phyloP scores from a whole-genome alignment of 2,797 vertebrate species.

The Sciurus vulgaris region DNA sequence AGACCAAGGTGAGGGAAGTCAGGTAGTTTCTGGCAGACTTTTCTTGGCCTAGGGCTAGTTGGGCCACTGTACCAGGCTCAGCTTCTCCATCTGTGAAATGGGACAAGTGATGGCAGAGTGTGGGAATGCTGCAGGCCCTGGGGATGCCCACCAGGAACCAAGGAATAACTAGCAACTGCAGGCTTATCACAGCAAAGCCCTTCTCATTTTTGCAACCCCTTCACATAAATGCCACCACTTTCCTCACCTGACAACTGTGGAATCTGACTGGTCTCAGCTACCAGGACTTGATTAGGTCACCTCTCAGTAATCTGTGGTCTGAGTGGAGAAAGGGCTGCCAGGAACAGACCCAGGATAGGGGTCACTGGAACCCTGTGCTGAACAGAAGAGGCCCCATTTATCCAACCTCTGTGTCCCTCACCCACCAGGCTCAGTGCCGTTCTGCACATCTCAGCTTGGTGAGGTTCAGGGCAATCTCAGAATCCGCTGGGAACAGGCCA shows the following conservation, averaged over 20 bases:
- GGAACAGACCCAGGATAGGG: not conserved
- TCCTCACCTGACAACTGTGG: not conserved
- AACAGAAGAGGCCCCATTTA: not conserved
- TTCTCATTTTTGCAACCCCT: not conserved
- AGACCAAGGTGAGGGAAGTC: not conserved
- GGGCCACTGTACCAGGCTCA: not conserved
- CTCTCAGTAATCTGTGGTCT: not conserved
- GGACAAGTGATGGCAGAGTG: not conserved
- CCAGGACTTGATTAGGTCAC: not conserved
- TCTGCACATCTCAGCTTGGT: not conserved
- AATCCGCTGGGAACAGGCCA: not conserved
- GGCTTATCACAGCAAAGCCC: not conserved
- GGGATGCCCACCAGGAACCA: not conserved
- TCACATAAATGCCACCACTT: accelerated
- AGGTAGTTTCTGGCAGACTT: not conserved
- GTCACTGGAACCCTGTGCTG: not conserved
- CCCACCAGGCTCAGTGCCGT: not conserved
- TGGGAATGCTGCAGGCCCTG: not conserved
- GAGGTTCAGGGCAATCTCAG: not conserved
- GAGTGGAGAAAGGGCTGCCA: not conserved
- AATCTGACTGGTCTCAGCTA: not conserved
- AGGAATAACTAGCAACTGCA: not conserved
- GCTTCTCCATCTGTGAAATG: not conserved
- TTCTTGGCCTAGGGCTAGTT: not conserved
- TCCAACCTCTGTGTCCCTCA: not conserved